phyloP scores from a whole-genome alignment of 2,888 invertebrate genomes.

The Microdon myrmicae region DNA sequence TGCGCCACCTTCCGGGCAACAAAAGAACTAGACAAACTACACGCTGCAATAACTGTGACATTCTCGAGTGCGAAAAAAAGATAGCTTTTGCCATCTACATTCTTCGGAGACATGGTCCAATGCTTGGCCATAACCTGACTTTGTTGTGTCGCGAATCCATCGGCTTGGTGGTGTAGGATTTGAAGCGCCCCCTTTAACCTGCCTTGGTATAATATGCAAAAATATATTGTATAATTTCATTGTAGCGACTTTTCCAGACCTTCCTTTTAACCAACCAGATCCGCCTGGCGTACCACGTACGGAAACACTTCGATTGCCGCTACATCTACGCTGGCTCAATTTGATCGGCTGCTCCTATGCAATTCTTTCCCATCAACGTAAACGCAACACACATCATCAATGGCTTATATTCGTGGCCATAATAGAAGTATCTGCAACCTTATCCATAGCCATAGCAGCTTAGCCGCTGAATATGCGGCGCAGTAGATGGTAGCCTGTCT shows the following conservation, averaged over 20 bases:
- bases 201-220: constrained; percentile 33
- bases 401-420: constrained; percentile 7
- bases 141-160: constrained; percentile 32
- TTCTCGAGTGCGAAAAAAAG: constrained; percentile 17
- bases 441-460: not conserved
- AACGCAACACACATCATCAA: constrained; percentile 21
- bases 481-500: not conserved
- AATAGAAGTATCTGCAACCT: constrained; percentile 30
- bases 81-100: constrained; percentile 45
- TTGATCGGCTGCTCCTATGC: no score
- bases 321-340: no score
- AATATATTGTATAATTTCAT: constrained; percentile 36
- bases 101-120: no score
- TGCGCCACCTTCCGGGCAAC: not conserved
- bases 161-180: constrained; percentile 21
- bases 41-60: constrained; percentile 1
- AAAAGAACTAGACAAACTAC: not conserved
- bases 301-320: no score
- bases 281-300: constrained; percentile 13
- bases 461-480: not conserved
- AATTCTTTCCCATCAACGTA: constrained; percentile 34
- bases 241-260: constrained; percentile 22
- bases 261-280: constrained; percentile 2
- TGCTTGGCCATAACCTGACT: constrained; percentile 36
- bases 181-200: constrained; percentile 16